These are phyloP conservation scores for Enteromius afrohamiltoni DNA, from an alignment of 2,797 vertebrate species.

Conservation along the genomic window DNA sequence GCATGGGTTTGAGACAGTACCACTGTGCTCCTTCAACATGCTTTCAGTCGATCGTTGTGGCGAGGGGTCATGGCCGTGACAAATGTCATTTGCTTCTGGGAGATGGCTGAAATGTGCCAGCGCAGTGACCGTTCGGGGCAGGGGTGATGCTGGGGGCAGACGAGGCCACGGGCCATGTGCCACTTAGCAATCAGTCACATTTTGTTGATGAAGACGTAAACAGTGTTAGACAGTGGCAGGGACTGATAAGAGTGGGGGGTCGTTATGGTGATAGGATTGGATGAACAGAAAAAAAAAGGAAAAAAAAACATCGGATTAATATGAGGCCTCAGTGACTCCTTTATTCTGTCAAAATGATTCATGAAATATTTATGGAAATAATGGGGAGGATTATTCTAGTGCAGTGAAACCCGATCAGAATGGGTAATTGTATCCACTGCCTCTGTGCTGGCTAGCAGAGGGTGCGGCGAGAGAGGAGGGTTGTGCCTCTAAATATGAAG, in stretches of 20 bases:
- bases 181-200: slow-evolving; percentile 48
- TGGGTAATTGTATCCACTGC: slow-evolving; percentile 65
- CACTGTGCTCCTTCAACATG: slow-evolving; percentile 8
- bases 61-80: slow-evolving; percentile 9
- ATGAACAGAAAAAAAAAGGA: background rate
- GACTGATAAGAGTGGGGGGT: background rate
- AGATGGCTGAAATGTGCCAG: slow-evolving; percentile 36
- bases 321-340: slow-evolving; percentile 54
- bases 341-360: slow-evolving; percentile 63
- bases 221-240: slow-evolving; percentile 14
- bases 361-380: slow-evolving; percentile 67
- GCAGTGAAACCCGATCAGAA: slow-evolving; percentile 65
- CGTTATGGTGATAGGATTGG: slow-evolving; percentile 11
- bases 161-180: slow-evolving; percentile 23
- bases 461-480: slow-evolving; percentile 14
- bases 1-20: slow-evolving; percentile 13
- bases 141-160: slow-evolving; percentile 20
- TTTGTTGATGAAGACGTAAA: slow-evolving; percentile 50
- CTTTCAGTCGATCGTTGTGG: slow-evolving; percentile 33
- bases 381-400: slow-evolving; percentile 65
- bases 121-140: slow-evolving; percentile 18
- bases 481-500: slow-evolving; percentile 49
- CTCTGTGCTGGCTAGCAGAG: slow-evolving; percentile 32
- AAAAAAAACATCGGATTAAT: slow-evolving; percentile 51
- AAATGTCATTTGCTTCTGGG: slow-evolving; percentile 30